phyloP scores from a whole-genome alignment of 53 echinoderm and acorn worm species.

The Holothuria scabra region DNA sequence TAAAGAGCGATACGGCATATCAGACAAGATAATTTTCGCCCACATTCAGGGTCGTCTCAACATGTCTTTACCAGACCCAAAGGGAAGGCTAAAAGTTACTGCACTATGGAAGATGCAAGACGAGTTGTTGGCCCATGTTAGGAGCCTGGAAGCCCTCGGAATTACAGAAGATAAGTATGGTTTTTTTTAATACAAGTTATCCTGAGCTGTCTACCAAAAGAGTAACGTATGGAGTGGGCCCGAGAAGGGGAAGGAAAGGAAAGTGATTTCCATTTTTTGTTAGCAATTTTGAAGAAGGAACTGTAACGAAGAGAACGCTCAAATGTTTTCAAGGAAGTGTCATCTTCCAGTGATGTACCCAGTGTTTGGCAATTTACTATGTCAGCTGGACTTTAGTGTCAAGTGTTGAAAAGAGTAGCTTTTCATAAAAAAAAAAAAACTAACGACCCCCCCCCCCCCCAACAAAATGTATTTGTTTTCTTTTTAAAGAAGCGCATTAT shows the following conservation, averaged over 20 bases:
- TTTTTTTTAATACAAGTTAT: constrained; percentile 1
- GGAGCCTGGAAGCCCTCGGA: constrained; percentile 16
- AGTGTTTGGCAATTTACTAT: no score
- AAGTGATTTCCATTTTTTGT: background rate
- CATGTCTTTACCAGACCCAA: background rate
- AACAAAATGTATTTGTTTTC: no score
- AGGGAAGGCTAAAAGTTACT: background rate
- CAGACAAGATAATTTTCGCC: constrained; percentile 5
- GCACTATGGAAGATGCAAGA: constrained; percentile 8
- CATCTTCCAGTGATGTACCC: background rate
- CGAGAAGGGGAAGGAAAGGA: constrained; percentile 1
- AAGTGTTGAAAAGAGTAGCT: no score
- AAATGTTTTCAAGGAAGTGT: background rate
- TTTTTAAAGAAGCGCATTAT: no score
- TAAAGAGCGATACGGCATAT: background rate
- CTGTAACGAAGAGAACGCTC: background rate
- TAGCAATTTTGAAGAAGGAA: background rate
- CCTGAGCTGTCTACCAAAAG: constrained; percentile 15
- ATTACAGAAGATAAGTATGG: background rate
- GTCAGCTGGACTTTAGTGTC: no score
- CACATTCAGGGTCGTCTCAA: constrained; percentile 10
- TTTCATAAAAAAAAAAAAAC: no score
- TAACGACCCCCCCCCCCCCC: no score
- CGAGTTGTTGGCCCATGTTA: constrained; percentile 4
- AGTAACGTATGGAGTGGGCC: background rate